Evolutionary conservation across 1,140 invertebrate species (phyloP).

Genomic region (Atopsyche davidsoni): DNA sequence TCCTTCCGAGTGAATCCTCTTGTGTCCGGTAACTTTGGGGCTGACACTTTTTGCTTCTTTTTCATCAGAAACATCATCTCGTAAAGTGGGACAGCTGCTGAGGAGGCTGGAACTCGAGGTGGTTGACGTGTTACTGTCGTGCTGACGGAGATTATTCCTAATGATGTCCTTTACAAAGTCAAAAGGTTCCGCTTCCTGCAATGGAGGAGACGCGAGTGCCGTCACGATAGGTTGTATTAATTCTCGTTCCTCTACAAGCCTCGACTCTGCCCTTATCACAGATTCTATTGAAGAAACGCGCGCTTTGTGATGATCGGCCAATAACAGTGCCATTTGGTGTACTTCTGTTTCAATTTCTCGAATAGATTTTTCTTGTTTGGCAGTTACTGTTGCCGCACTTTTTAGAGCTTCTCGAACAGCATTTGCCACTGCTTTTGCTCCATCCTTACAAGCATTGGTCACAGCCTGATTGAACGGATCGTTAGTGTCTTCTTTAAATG

Average conservation of each 20-base stretch:
- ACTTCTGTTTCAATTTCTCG: slow-evolving; percentile 43
- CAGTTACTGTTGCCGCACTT: slow-evolving; percentile 40
- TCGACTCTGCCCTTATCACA: neutral
- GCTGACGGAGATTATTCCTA: slow-evolving; percentile 12
- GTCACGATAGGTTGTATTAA: slow-evolving; percentile 17
- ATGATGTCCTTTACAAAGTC: slow-evolving; percentile 26
- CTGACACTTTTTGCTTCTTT: slow-evolving; percentile 3
- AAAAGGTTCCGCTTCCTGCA: slow-evolving; percentile 16
- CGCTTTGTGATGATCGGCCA: slow-evolving; percentile 32
- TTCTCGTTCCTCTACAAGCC: slow-evolving; percentile 9
- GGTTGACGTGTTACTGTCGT: neutral
- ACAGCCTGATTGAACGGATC: slow-evolving; percentile 34
- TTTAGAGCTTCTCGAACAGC: slow-evolving; percentile 39
- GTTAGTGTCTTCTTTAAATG: slow-evolving; percentile 38
- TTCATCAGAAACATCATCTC: neutral
- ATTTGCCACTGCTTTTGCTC: slow-evolving; percentile 24
- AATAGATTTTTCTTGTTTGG: slow-evolving; percentile 40
- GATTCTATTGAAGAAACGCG: no score
- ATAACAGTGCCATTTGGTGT: slow-evolving; percentile 40
- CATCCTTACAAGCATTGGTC: slow-evolving; percentile 3
- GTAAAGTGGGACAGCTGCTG: neutral
- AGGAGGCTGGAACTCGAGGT: neutral
- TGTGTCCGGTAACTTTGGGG: slow-evolving; percentile 16
- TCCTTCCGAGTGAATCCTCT: slow-evolving; percentile 22
- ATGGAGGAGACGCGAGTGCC: slow-evolving; percentile 1